Base-by-base conservation (phyloP, 2,797 vertebrate species). In the Hippocampus kuda region DNA sequence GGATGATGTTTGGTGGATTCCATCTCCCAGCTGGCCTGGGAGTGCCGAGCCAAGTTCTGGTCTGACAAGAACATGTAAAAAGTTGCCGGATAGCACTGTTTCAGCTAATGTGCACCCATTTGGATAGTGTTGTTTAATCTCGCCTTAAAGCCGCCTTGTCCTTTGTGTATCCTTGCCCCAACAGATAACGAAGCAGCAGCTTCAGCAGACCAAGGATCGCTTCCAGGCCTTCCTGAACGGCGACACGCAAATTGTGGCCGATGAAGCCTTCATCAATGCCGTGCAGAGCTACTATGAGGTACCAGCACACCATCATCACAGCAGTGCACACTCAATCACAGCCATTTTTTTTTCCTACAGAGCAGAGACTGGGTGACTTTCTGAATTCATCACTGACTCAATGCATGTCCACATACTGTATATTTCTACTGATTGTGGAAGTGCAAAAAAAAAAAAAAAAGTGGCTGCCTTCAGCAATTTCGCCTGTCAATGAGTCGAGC, bases 261-360 rank as follows among this genome's bases (percentile, higher is more conserved):
- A 99, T 27, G 97, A 99, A 87, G 97, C 97, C 12, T 99, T 99
- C 88, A 99, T 99, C 92, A 99, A 99, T 0, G 97, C 97, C 8
- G 97, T 98, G 79, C 97, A 99, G 91, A 99, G 96, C 90, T 99
- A 95, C 90, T 94, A 92, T 0, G 96, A 99, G 95, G 97, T 98
- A 93, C 53, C 20, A 56, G 63, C 44, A 48, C 24, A 48, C 44
- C 44, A 20, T 65, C 48, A 65, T 65, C 63, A 49, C 10, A 60
- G 60, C 38, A 62, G 46, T 69, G 63, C 59, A 65, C 24, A 69
- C 56, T 71, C 44, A 75, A 22, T 42, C 62, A 67, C 8, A 70
- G 41, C 24, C 53, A 54, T 66, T 70, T 68, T 71, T 48, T 34
- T 2, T 1, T 7, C 34, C 63, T 24, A 8, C 49, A 8, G 11